Evolutionary conservation across 2,113 vertebrate species (phyloP), one percentile per base, ranked within the genome.

Genomic region (Pungitius pungitius): DNA sequence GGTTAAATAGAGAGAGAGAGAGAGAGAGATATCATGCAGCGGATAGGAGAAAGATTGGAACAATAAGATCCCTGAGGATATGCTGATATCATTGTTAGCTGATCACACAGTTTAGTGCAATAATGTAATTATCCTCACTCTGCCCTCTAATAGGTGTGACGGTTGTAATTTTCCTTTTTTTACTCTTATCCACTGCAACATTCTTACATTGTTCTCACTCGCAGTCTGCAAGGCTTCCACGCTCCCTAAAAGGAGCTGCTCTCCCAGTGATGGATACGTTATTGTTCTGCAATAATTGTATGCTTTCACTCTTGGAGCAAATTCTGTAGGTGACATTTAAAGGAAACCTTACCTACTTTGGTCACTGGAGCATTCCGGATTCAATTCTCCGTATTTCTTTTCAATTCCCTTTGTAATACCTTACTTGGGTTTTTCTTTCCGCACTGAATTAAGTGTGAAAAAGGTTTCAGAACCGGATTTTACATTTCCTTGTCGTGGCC

Each of bases 111-210:
- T 86, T 77, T 57, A 80, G 82, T 78, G 64, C 75, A 5, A 66
- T 84, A 68, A 84, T 77, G 57, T 15, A 68, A 80, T 85, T 84
- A 80, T 73, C 56, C 35, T 76, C 52, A 58, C 75, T 80, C 67
- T 77, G 52, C 40, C 47, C 12, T 51, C 69, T 81, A 79, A 85
- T 73, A 52, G 73, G 57, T 73, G 33, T 65, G 18, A 65, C 68
- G 59, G 75, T 77, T 74, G 66, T 87, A 43, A 78, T 85, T 72
- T 66, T 5, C 55, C 62, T 60, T 30, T 42, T 55, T 52, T 73
- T 69, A 63, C 66, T 74, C 35, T 73, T 84, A 67, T 30, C 37
- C 65, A 17, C 52, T 52, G 26, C 30, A 42, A 63, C 17, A 47
- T 49, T 77, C 64, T 42, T 40, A 7, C 49, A 56, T 58, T 71